Base-by-base conservation (phyloP, 1,140 invertebrate species). In the Drosophila varians region DNA sequence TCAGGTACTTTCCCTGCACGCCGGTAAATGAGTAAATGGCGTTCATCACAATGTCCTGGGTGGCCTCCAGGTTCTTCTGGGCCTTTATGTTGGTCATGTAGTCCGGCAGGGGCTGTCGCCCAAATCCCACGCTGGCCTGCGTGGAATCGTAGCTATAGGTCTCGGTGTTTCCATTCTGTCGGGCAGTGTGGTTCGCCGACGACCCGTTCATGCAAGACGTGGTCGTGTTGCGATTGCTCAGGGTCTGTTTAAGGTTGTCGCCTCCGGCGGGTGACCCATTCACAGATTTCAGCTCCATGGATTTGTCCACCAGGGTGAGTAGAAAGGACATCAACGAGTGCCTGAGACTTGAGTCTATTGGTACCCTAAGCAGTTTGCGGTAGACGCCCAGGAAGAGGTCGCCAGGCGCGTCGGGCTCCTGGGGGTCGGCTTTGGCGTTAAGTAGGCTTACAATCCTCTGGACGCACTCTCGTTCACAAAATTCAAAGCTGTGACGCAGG, bases 11-110 rank as follows among this genome's bases (percentile, higher is more conserved):
- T 18, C 96, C 96, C 83, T 96, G 94, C 16, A 97, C 95, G 3
- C 96, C 96, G 92, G 96, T 95, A 62, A 97, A 95, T 4, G 94
- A 93, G 90, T 95, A 97, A 26, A 97, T 93, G n/a, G 96, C 91
- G 88, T 97, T 96, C 90, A 95, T 93, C 0, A 97, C 92, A 18
- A 97, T 75, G 43, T 94, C 91, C 38, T 77, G 36, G 0, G 23
- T 52, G 0, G 47, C 11, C 48, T 91, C 89, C 61, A 92, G 1
- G 7, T 19, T 18, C 9, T 26, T 43, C 9, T 53, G 28, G 0
- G 14, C 49, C 1, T 5, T 2, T 7, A 64, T n/a, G n/a, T 55
- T n/a, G 1, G 51, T 14, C 28, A 61, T 8, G 40, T 49, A 83
- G 19, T 55, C 51, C 3, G 48, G 47, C 19, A 74, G 5, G 3